Conservation (phyloP, 2,797 vertebrate genomes). For the Megaceryle alcyon region DNA sequence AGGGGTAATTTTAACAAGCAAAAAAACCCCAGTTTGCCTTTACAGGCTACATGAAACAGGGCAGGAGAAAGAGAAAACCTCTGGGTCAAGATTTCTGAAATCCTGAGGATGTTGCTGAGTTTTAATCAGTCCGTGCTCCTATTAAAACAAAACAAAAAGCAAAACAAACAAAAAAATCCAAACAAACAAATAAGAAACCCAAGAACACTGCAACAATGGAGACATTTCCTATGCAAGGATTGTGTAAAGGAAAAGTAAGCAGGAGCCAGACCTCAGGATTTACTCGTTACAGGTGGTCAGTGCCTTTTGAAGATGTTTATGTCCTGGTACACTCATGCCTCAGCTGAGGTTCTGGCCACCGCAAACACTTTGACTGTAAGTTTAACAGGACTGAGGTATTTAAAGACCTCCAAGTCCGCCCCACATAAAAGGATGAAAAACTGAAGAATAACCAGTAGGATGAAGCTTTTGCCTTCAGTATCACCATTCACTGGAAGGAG, state of each 20-base stretch:
- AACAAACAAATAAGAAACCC: not conserved
- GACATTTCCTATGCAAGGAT: not conserved
- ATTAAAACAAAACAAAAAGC: not conserved
- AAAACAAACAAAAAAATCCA: not conserved
- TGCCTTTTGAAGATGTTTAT: not conserved
- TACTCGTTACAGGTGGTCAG: rapidly evolving
- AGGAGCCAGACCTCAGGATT: not conserved
- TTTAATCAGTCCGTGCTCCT: not conserved
- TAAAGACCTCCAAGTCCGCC: not conserved
- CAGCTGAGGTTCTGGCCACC: not conserved
- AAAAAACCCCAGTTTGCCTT: not conserved
- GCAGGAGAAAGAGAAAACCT: not conserved
- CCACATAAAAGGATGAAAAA: not conserved
- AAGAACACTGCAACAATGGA: not conserved
- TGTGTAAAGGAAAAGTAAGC: not conserved
- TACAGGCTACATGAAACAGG: not conserved
- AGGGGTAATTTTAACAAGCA: not conserved
- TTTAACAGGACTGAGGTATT: not conserved
- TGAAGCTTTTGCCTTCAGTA: not conserved
- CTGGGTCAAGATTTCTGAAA: not conserved
- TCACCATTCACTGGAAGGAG: not conserved
- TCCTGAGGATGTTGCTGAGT: rapidly evolving
- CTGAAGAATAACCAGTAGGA: not conserved
- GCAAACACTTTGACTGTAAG: not conserved
- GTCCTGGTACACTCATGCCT: not conserved